A percentile compares a stretch with the other conserved stretches of the same genome.
phyloP scores from a whole-genome alignment of 92 coral and sea anemone genomes.

The Zoanthus gigantus region DNA sequence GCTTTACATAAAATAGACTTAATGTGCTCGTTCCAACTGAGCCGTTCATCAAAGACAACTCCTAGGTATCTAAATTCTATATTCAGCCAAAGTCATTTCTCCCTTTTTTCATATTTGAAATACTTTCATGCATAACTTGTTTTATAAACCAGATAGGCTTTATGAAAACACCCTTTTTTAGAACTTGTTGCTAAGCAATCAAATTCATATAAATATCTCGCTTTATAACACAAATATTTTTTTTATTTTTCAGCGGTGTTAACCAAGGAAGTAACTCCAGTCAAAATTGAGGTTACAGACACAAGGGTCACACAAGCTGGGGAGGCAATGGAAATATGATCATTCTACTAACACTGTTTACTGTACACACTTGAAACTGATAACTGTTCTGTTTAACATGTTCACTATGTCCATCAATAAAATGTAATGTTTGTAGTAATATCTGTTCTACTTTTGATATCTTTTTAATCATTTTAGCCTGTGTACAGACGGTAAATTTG shows the following conservation, averaged over 20 bases:
- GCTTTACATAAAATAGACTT: no score
- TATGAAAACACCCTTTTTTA: no score
- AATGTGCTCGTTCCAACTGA: no score
- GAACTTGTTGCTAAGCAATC: no score
- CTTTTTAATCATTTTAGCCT: no score
- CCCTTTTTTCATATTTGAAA: no score
- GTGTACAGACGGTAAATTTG: no score
- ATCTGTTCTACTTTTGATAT: neutral
- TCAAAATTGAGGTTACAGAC: conserved; percentile 39
- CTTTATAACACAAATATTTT: neutral
- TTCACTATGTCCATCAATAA: neutral
- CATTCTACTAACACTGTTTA: neutral
- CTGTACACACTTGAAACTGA: neutral
- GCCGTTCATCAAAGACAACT: no score
- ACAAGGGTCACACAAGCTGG: conserved; percentile 36
- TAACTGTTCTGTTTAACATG: neutral
- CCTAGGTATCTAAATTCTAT: no score
- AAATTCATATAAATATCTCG: neutral
- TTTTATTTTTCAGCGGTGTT: conserved; percentile 23
- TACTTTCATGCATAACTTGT: no score
- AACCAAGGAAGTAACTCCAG: conserved; percentile 30
- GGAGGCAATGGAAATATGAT: conserved; percentile 41
- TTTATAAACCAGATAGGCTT: no score
- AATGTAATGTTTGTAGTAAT: neutral
- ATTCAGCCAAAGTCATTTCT: no score